Conservation (phyloP, 2,797 vertebrate genomes). For the Hippoglossus hippoglossus region DNA sequence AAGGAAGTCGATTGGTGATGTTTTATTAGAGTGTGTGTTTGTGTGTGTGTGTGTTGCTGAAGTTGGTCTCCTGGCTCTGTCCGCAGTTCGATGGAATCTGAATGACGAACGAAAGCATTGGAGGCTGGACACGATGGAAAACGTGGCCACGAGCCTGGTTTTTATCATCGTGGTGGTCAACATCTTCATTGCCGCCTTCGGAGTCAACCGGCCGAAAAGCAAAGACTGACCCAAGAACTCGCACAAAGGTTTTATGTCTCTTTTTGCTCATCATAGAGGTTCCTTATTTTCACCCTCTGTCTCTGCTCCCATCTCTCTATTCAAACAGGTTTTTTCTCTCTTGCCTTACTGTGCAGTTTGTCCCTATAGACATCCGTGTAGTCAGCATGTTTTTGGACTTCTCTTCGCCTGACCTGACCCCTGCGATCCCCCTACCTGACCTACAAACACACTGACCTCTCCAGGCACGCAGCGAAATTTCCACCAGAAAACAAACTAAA, state of each 20-base stretch:
- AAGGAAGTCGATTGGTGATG: constrained; percentile 20
- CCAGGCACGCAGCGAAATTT: constrained; percentile 72
- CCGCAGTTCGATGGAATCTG: constrained; percentile 89
- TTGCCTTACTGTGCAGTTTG: constrained; percentile 47
- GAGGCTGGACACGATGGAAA: constrained; percentile 87
- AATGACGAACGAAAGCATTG: constrained; percentile 88
- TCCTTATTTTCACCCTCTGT: constrained; percentile 36
- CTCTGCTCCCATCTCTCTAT: constrained; percentile 18
- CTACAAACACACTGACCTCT: constrained; percentile 76
- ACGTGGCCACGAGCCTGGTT: constrained; percentile 86
- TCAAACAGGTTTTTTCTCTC: constrained; percentile 46
- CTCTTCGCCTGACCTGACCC: constrained; percentile 44
- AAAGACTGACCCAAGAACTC: constrained; percentile 34
- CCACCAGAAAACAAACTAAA: constrained; percentile 51
- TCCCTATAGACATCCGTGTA: constrained; percentile 42
- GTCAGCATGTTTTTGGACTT: constrained; percentile 68
- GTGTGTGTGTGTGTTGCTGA: constrained; percentile 29
- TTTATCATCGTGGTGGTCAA: constrained; percentile 92
- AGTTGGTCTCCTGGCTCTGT: constrained; percentile 45
- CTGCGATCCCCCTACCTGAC: constrained; percentile 66
- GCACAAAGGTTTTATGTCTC: constrained; percentile 26
- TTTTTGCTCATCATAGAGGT: constrained; percentile 25
- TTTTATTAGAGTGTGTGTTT: constrained; percentile 24
- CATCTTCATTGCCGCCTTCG: constrained; percentile 91
- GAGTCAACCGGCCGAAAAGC: constrained; percentile 84